Percentiles rank a stretch among this genome's conserved stretches.
Conservation (phyloP, 1,140 invertebrate species). For the Eriocheir sinensis region DNA sequence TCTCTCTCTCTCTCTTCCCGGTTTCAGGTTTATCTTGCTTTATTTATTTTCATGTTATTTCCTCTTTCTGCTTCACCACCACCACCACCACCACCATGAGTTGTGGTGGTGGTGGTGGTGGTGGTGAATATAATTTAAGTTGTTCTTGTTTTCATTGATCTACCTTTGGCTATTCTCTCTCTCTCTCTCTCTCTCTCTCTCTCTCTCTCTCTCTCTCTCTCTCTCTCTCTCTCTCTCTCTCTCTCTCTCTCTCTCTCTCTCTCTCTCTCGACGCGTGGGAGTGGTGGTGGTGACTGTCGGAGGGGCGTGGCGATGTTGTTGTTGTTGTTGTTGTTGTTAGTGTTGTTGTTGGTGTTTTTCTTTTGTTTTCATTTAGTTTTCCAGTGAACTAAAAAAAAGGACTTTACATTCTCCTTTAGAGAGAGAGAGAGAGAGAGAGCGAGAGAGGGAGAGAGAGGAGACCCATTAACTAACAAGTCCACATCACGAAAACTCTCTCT, state of each 20-base stretch:
- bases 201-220: no score
- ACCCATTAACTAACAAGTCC: no score
- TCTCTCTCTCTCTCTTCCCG: background rate
- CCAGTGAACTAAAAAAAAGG: background rate
- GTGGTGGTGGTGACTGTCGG: no score
- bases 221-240: background rate
- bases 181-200: no score
- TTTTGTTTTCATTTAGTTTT: no score
- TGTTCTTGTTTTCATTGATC: background rate
- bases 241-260: slow-evolving; percentile 11
- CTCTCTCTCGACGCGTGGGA: background rate
- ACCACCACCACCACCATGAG: background rate
- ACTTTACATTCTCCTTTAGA: no score
- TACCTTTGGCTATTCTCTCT: background rate
- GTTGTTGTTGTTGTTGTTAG: no score
- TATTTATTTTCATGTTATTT: slow-evolving; percentile 7
- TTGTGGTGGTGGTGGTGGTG: background rate
- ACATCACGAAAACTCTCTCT: no score
- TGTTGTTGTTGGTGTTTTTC: no score
- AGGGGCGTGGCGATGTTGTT: no score
- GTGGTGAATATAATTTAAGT: background rate
- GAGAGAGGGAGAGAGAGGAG: background rate
- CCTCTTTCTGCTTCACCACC: background rate
- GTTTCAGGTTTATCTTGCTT: background rate
- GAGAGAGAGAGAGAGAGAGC: background rate